These are phyloP conservation scores for Yponomeuta sedellus DNA, from an alignment of 2,888 invertebrate genomes.

Conservation along the genomic window DNA sequence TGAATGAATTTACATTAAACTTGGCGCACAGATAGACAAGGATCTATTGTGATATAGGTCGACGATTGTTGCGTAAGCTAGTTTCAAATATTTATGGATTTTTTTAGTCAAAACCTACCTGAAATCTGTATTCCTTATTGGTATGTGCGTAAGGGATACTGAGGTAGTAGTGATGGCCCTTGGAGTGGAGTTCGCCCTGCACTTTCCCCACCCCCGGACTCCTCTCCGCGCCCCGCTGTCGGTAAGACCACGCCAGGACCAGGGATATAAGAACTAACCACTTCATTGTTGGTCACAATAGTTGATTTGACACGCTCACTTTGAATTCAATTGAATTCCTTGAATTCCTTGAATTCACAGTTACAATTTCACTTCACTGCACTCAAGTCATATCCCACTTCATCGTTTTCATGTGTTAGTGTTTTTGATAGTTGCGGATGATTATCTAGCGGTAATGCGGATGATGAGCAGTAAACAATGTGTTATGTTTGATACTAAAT, in stretches of 20 bases:
- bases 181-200: conserved; percentile 10
- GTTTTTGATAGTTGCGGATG: no score
- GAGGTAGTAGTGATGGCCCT: conserved; percentile 11
- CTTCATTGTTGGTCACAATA: neutral
- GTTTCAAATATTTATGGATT: no score
- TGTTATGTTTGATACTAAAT: no score
- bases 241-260: neutral
- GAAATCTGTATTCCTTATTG: conserved; percentile 38
- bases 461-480: no score
- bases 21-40: no score
- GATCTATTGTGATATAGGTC: no score
- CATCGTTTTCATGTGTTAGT: no score
- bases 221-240: conserved; percentile 10
- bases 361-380: neutral
- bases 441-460: no score
- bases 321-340: no score
- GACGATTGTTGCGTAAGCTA: no score
- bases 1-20: no score
- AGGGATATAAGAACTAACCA: conserved; percentile 10
- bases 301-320: neutral
- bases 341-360: neutral
- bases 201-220: conserved; percentile 2
- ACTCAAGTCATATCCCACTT: no score
- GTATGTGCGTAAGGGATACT: conserved; percentile 24
- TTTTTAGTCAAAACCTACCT: conserved; percentile 30